Conservation (phyloP, 1,140 invertebrate species). For the Drosophila navojoa region DNA sequence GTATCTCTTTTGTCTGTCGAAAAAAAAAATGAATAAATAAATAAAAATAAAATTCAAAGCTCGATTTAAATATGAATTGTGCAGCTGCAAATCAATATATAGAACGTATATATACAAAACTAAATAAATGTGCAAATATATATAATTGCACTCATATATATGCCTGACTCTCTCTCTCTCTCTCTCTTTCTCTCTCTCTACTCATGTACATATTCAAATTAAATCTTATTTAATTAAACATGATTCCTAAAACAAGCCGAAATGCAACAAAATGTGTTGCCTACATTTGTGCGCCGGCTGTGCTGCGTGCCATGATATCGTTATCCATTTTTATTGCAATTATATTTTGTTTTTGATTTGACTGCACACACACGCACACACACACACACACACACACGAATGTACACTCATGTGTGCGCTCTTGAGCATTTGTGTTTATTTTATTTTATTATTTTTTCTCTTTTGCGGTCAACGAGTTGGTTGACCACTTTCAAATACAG, state of each 20-base stretch:
- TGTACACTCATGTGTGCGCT: conserved; percentile 21
- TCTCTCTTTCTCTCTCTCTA: too few species aligned
- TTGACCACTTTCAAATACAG: conserved; percentile 81
- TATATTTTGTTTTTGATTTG: conserved; percentile 79
- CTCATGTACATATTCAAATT: conserved; percentile 31
- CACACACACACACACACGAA: conserved; percentile 2
- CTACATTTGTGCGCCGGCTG: conserved; percentile 69
- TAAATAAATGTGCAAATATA: too few species aligned
- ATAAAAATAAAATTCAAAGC: too few species aligned
- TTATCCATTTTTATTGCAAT: conserved; percentile 33
- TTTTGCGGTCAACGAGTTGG: conserved; percentile 80
- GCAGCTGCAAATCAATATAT: too few species aligned
- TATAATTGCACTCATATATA: not conserved
- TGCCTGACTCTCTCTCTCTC: too few species aligned
- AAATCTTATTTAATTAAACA: conserved; percentile 68
- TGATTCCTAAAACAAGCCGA: conserved; percentile 38
- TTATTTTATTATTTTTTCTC: conserved; percentile 81
- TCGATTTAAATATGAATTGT: too few species aligned
- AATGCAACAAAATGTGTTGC: conserved; percentile 63
- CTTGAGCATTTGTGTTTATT: conserved; percentile 68
- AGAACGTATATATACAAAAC: too few species aligned
- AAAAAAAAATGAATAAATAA: too few species aligned
- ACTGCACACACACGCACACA: conserved; percentile 40
- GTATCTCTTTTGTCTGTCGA: too few species aligned
- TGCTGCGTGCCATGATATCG: conserved; percentile 31